Percentiles rank a stretch among this genome's conserved stretches.
Conservation (phyloP, 2,888 invertebrate genomes). For the Macropis europaea region DNA sequence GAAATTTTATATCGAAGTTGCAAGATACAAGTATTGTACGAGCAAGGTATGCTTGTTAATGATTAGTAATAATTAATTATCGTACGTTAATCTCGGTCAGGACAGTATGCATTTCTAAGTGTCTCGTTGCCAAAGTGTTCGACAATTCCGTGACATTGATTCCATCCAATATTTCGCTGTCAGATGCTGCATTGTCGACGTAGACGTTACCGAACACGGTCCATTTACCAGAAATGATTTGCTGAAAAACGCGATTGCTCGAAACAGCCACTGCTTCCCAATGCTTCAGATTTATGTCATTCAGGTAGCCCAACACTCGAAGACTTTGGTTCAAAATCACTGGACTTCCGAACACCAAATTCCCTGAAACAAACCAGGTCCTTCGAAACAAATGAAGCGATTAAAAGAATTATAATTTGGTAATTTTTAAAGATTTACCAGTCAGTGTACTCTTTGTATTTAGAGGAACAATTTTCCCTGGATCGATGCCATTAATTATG, state of each 20-base stretch:
- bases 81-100: slow-evolving; percentile 41
- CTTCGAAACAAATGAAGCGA: neutral
- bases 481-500: slow-evolving; percentile 62
- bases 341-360: slow-evolving; percentile 62
- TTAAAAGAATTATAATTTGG: neutral
- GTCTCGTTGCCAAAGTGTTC: slow-evolving; percentile 60
- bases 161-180: slow-evolving; percentile 74
- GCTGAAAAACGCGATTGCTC: slow-evolving; percentile 60
- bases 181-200: slow-evolving; percentile 75
- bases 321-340: slow-evolving; percentile 57
- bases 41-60: too few relatives aligned
- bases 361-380: slow-evolving; percentile 46
- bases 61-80: neutral
- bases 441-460: slow-evolving; percentile 54
- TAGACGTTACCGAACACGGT: slow-evolving; percentile 75
- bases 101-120: slow-evolving; percentile 23
- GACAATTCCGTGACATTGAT: slow-evolving; percentile 71
- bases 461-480: slow-evolving; percentile 49
- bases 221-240: slow-evolving; percentile 81
- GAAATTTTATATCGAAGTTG: too few relatives aligned
- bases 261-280: slow-evolving; percentile 64
- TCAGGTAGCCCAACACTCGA: slow-evolving; percentile 53
- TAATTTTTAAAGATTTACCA: slow-evolving; percentile 45
- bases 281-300: slow-evolving; percentile 52
- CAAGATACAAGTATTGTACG: too few relatives aligned